Evolutionary conservation across 2,797 vertebrate genomes (phyloP).

Genomic region (Kryptolebias ocellatus): DNA sequence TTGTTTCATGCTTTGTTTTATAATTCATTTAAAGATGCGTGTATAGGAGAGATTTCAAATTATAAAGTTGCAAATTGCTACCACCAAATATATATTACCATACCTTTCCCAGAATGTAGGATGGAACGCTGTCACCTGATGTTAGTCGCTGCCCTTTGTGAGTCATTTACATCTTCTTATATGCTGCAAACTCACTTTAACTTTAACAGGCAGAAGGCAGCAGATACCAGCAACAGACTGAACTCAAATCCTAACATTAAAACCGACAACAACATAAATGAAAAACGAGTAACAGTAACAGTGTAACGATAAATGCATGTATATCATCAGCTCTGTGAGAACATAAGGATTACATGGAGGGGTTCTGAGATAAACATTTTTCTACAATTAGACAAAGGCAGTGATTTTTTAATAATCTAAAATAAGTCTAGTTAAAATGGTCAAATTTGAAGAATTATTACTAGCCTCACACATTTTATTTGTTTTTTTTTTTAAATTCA

Average conservation of each 20-base stretch:
- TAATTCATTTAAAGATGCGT: slow-evolving; percentile 10
- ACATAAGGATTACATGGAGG: too few species aligned
- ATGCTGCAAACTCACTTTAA: not conserved
- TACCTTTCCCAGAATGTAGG: not conserved
- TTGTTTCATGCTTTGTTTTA: slow-evolving; percentile 24
- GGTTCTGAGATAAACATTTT: too few species aligned
- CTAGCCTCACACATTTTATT: too few species aligned
- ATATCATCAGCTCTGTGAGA: too few species aligned
- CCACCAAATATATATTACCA: not conserved
- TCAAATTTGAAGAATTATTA: too few species aligned
- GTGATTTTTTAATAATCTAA: too few species aligned
- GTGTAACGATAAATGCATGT: too few species aligned
- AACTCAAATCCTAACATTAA: not conserved
- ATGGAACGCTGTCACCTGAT: not conserved
- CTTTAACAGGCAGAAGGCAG: not conserved
- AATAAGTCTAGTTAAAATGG: too few species aligned
- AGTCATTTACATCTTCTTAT: not conserved
- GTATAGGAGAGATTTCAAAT: slow-evolving; percentile 8
- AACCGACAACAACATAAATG: too few species aligned
- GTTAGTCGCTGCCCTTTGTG: not conserved
- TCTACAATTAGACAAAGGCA: too few species aligned
- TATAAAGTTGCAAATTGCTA: slow-evolving; percentile 3
- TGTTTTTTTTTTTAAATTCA: too few species aligned
- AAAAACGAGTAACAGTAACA: too few species aligned
- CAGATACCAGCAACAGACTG: not conserved